Conservation (phyloP, 2,113 vertebrate genomes). For the Bubo bubo region DNA sequence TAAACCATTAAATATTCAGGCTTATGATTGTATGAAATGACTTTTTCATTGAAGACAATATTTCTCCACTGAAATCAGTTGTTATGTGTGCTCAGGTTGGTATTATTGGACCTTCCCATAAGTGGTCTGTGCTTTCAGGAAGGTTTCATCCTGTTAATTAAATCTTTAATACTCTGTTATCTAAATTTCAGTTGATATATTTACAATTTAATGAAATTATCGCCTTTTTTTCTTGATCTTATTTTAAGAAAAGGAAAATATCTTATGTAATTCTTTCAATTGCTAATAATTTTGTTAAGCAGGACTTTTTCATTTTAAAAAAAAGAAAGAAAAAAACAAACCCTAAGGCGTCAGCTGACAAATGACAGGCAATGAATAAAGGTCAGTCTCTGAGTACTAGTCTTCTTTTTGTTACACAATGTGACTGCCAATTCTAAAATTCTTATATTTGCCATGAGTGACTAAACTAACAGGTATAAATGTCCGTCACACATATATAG, state of each 20-base stretch:
- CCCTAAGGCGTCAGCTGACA: neutral
- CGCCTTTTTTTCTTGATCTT: neutral
- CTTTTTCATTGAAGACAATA: neutral
- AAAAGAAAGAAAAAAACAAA: neutral
- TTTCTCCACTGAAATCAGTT: neutral
- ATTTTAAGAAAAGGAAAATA: neutral
- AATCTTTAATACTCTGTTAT: neutral
- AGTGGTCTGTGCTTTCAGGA: neutral
- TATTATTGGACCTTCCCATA: neutral
- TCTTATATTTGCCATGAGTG: neutral
- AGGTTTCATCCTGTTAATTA: constrained; percentile 22
- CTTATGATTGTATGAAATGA: neutral
- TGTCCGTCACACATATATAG: neutral
- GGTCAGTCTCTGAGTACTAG: neutral
- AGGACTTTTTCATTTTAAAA: neutral
- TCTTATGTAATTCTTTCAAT: neutral
- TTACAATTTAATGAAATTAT: constrained; percentile 27
- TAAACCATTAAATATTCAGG: constrained; percentile 16
- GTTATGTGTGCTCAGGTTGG: neutral
- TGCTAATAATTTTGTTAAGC: neutral
- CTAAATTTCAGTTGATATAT: neutral
- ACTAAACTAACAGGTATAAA: neutral
- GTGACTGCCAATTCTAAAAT: neutral
- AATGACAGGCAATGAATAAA: neutral
- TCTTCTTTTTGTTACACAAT: neutral